Base-by-base conservation (phyloP, 35 echinoderm and acorn worm species). In the Lytechinus pictus region DNA sequence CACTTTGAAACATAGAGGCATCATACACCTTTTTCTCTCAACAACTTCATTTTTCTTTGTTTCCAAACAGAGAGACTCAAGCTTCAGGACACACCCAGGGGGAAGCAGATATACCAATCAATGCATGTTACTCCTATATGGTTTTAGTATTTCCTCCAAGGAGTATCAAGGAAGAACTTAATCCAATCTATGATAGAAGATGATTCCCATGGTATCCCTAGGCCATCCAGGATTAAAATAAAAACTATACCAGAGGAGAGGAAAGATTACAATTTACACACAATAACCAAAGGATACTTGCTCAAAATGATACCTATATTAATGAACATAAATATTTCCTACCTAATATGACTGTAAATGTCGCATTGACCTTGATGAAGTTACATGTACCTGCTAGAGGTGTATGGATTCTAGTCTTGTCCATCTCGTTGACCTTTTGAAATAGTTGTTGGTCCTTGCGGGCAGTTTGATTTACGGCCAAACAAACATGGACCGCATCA, bases 1-100 rank as follows among this genome's bases (percentile, higher is more conserved):
- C 66, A 79, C 66, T 79, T 79, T 79, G 66, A 79, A 79, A 79
- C 66, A 79, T 79, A 79, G 66, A 16, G 24, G 66, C 66, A 79
- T 79, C 66, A 79, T 24, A 79, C 16, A 79, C 66, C 19, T 79
- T 79, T n/a, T 44, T 44, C 33, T 79, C 66, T 79, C 66, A 79
- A 79, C 66, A 79, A 79, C 4, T n/a, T 79, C 16, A 79, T 79
- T 79, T 79, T 79, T 79, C 66, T 79, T 79, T 79, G 66, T 79
- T 79, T 79, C 66, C 66, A 79, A 79, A 79, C 66, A 24, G 19
- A 79, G 14, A 21, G 66, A 79, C 0, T 79, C 66, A 79, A 79
- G 66, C 66, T 24, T 79, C 16, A 24, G n/a, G 66, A 79, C n/a
- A 79, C n/a, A 16, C 14, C 66, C 66, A 79, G 19, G 66, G 66